Evolutionary conservation across 2,888 invertebrate species (phyloP), one percentile per base, ranked within the genome.

Genomic region (Alloplasta piceator): DNA sequence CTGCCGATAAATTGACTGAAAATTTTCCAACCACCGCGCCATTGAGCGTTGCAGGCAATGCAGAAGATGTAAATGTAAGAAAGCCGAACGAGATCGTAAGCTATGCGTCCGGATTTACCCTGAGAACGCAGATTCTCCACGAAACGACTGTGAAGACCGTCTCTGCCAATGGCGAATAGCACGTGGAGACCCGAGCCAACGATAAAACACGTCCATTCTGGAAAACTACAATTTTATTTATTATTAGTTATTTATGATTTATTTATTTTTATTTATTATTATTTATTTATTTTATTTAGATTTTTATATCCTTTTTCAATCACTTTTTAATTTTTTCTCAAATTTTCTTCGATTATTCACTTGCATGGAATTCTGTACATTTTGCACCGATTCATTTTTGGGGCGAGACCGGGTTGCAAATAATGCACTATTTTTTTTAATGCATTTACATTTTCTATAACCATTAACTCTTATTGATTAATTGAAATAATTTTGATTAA

Each of bases 181-280:
- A 93, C 86, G 84, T 95, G 95, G 39, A 95, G 87, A 0, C 93
- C 83, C 4, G 93, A 92, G 0, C 95, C 95, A 46, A 94, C 87
- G 0, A 94, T 71, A 83, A 93, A 94, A 60, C 87, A 86, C 41
- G 80, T 73, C 88, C 89, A 88, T n/a, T 85, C 90, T 0, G 95
- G 95, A 87, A 94, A 93, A 56, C 89, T 89, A 56, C 26, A 68
- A 48, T 46, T 43, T 52, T 55, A 26, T 26, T 26, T 26, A 26
- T n/a, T n/a, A n/a, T n/a, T n/a, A n/a, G n/a, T n/a, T n/a, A n/a
- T n/a, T n/a, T n/a, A n/a, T n/a, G n/a, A n/a, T n/a, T n/a, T n/a
- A n/a, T n/a, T n/a, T n/a, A n/a, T n/a, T n/a, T n/a, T n/a, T n/a
- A n/a, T n/a, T n/a, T n/a, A n/a, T n/a, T n/a, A n/a, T n/a, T n/a